Evolutionary conservation across 1,140 invertebrate genomes (phyloP).

Genomic region (Vollenhovia emeryi): DNA sequence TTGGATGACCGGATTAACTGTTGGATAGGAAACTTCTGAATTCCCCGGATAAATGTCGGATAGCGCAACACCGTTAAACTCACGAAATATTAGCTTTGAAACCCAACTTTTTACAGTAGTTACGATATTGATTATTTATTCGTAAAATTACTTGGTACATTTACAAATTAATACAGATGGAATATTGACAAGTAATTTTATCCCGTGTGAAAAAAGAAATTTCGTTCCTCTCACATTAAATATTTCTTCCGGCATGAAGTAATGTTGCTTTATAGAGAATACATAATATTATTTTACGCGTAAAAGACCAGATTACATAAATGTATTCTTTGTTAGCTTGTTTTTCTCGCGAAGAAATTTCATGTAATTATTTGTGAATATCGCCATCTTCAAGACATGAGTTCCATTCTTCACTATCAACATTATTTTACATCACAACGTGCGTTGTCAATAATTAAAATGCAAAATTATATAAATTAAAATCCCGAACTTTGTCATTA

Average conservation of each 20-base stretch:
- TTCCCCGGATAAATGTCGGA: conserved; percentile 41
- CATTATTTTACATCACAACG: not conserved
- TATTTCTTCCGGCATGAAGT: not conserved
- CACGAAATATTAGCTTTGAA: conserved; percentile 32
- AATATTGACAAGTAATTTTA: not conserved
- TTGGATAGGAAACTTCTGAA: conserved; percentile 40
- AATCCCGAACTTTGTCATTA: not conserved
- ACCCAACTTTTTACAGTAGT: conserved; percentile 28
- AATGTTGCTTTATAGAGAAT: not conserved
- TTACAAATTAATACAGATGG: not conserved
- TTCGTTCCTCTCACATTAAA: not conserved
- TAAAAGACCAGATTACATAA: not conserved
- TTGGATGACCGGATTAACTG: conserved; percentile 30
- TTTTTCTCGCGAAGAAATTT: too few relatives aligned
- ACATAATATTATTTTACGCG: not conserved
- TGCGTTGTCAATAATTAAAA: not conserved
- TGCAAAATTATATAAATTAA: not conserved
- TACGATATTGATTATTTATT: conserved; percentile 19
- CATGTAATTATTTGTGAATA: not conserved
- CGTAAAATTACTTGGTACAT: not conserved
- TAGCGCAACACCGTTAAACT: conserved; percentile 9
- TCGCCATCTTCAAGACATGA: not conserved
- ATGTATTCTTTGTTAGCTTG: not conserved
- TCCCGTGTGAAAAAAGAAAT: not conserved
- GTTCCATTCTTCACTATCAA: not conserved